Evolutionary conservation across 2,113 vertebrate genomes (phyloP).

Genomic region (Ciconia stormi): DNA sequence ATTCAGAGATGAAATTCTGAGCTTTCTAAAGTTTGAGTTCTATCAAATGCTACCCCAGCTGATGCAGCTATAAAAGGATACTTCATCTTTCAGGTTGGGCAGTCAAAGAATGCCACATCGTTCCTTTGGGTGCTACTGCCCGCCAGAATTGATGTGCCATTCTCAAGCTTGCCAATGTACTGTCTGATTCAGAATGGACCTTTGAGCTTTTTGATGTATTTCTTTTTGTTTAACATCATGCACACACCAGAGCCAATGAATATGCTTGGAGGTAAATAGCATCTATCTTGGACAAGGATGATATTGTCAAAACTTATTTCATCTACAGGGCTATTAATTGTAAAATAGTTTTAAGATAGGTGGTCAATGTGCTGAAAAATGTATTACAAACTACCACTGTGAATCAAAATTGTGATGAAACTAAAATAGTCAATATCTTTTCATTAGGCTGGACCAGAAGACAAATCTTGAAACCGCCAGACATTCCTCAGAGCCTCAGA

Average conservation of each 20-base stretch:
- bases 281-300: not conserved
- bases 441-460: not conserved
- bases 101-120: not conserved
- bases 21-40: not conserved
- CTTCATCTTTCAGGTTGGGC: not conserved
- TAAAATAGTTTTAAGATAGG: not conserved
- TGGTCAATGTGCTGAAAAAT: not conserved
- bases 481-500: not conserved
- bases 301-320: not conserved
- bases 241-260: not conserved
- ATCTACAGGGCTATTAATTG: not conserved
- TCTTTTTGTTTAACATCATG: not conserved
- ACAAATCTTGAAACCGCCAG: not conserved
- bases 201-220: not conserved
- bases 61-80: not conserved
- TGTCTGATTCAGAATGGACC: not conserved
- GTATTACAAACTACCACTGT: not conserved
- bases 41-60: not conserved
- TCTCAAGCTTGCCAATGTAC: not conserved
- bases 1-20: not conserved
- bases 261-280: not conserved
- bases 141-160: not conserved
- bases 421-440: not conserved
- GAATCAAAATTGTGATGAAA: not conserved
- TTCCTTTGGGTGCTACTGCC: not conserved